These are phyloP conservation scores for Arctocebus calabarensis DNA, from an alignment of 2,797 vertebrate genomes.

Conservation along the genomic window DNA sequence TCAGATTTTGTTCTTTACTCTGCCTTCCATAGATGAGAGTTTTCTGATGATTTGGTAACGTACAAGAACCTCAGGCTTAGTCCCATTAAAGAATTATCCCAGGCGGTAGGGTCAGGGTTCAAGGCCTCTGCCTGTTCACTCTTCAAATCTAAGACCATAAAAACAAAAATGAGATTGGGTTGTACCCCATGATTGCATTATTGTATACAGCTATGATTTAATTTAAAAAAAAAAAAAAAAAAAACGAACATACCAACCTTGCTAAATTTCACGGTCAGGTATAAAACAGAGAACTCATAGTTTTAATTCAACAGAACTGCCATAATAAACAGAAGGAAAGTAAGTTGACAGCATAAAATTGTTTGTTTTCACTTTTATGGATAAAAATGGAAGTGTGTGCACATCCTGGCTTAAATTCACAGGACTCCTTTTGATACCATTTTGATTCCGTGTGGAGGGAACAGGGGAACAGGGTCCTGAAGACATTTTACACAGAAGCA, in stretches of 20 bases:
- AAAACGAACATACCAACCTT: not conserved
- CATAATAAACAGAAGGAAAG: not conserved
- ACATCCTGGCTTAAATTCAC: not conserved
- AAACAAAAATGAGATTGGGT: not conserved
- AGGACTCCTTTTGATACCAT: not conserved
- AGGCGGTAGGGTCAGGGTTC: not conserved
- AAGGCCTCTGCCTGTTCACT: not conserved
- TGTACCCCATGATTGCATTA: no score
- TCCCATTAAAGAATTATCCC: not conserved
- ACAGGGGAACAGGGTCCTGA: not conserved
- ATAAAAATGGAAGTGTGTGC: not conserved
- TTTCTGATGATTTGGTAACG: not conserved
- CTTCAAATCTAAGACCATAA: not conserved
- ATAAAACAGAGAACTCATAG: not conserved
- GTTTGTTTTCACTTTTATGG: not conserved
- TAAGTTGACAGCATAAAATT: not conserved
- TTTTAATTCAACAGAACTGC: not conserved
- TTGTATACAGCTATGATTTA: no score
- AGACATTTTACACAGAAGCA: not conserved
- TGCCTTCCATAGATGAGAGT: not conserved
- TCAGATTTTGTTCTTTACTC: not conserved
- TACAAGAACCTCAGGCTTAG: not conserved
- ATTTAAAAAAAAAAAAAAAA: no score
- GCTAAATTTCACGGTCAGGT: not conserved
- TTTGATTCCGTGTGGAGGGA: fast-evolving